These are phyloP conservation scores for Probaryconus sp. DNA, from an alignment of 1,140 invertebrate genomes.

Conservation along the genomic window DNA sequence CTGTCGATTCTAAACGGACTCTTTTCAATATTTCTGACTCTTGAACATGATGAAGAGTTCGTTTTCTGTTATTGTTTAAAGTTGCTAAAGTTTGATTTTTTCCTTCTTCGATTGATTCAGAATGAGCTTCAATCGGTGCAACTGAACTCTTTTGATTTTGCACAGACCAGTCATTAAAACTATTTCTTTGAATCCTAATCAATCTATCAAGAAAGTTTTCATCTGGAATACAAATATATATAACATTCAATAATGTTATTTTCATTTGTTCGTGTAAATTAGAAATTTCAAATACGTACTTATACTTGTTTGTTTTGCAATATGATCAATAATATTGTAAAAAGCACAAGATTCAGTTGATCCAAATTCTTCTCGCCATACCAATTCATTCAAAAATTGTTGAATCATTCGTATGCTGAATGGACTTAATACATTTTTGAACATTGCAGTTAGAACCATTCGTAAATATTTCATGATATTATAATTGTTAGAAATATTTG, in stretches of 20 bases:
- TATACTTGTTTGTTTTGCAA: conserved; percentile 86
- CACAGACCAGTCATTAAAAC: conserved; percentile 88
- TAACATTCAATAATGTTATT: conserved; percentile 33
- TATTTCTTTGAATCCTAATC: conserved; percentile 85
- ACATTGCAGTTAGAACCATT: conserved; percentile 92
- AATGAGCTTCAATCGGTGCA: conserved; percentile 36
- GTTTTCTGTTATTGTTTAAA: conserved; percentile 71
- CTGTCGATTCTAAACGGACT: conserved; percentile 40
- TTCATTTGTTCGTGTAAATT: conserved; percentile 4
- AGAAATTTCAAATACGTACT: conserved; percentile 74
- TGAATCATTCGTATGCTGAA: conserved; percentile 91
- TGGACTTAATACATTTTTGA: conserved; percentile 90
- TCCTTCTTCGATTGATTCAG: conserved; percentile 48
- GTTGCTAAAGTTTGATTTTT: neutral
- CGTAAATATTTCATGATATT: conserved; percentile 92
- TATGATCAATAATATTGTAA: conserved; percentile 87
- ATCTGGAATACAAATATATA: conserved; percentile 66
- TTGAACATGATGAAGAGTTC: conserved; percentile 28
- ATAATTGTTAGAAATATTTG: conserved; percentile 82
- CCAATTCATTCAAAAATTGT: conserved; percentile 92
- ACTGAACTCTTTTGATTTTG: conserved; percentile 65
- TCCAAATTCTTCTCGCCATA: conserved; percentile 88
- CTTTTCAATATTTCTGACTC: conserved; percentile 64
- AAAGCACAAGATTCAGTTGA: conserved; percentile 86
- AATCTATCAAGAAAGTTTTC: conserved; percentile 79